Conservation (phyloP, 2,113 vertebrate genomes). For the Solea senegalensis region DNA sequence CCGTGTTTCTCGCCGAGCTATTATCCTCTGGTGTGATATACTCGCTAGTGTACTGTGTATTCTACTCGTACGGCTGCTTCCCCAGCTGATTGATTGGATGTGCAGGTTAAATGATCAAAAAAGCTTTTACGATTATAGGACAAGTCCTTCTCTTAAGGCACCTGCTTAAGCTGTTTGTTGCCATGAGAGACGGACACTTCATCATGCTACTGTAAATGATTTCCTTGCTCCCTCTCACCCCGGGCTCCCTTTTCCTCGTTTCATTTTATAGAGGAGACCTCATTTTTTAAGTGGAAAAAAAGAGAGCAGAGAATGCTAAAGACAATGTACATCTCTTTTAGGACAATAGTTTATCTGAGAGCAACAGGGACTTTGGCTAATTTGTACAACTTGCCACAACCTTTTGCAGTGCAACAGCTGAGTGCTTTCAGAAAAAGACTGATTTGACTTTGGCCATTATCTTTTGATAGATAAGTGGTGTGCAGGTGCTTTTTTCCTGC, state of each 20-base stretch:
- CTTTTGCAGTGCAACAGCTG: slow-evolving; percentile 67
- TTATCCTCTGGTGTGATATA: slow-evolving; percentile 44
- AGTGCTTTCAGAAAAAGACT: slow-evolving; percentile 77
- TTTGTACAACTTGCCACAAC: slow-evolving; percentile 78
- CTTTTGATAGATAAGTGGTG: slow-evolving; percentile 82
- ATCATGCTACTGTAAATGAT: slow-evolving; percentile 68
- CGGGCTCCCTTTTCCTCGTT: slow-evolving; percentile 58
- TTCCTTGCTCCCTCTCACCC: slow-evolving; percentile 62
- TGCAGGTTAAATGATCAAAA: slow-evolving; percentile 72
- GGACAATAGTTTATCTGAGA: slow-evolving; percentile 78
- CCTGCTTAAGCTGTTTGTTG: slow-evolving; percentile 71
- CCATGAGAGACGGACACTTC: slow-evolving; percentile 64
- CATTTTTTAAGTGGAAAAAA: slow-evolving; percentile 23
- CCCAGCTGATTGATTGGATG: slow-evolving; percentile 67
- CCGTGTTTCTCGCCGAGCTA: slow-evolving; percentile 30
- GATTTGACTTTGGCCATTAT: slow-evolving; percentile 83
- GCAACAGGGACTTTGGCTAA: slow-evolving; percentile 67
- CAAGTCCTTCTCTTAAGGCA: slow-evolving; percentile 64
- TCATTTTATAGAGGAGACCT: slow-evolving; percentile 58
- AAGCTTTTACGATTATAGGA: slow-evolving; percentile 73
- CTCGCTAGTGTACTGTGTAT: slow-evolving; percentile 5
- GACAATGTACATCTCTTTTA: slow-evolving; percentile 51
- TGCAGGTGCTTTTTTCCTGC: slow-evolving; percentile 74
- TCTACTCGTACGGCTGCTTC: slow-evolving; percentile 35
- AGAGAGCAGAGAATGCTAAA: slow-evolving; percentile 22